Conservation (phyloP, 2,113 vertebrate genomes). For the Oxyruncus cristatus region DNA sequence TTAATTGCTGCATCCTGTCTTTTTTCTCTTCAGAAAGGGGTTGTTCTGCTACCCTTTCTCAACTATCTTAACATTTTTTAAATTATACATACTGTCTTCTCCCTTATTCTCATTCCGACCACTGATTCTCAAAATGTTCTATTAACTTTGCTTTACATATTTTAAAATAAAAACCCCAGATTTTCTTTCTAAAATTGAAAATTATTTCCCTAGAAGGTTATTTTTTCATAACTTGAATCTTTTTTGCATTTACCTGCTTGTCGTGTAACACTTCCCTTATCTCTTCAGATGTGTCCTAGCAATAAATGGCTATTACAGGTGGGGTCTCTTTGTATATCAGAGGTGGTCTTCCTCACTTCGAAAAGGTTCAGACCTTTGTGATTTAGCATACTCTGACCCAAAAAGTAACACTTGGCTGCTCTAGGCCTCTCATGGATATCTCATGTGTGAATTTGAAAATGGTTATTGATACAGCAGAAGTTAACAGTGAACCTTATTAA, state of each 20-base stretch:
- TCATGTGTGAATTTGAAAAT: background rate
- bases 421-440: background rate
- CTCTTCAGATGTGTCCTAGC: background rate
- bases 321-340: background rate
- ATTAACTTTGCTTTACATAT: background rate
- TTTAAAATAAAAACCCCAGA: background rate
- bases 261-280: background rate
- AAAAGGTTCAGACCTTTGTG: background rate
- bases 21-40: background rate
- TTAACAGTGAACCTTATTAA: background rate
- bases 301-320: background rate
- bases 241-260: background rate
- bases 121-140: background rate
- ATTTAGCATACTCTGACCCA: background rate
- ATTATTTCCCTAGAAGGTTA: background rate
- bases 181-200: background rate
- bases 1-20: background rate
- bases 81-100: background rate
- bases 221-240: background rate
- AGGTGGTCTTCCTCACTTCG: background rate
- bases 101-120: background rate
- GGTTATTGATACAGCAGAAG: background rate
- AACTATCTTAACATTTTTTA: background rate
- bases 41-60: background rate
- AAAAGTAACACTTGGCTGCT: background rate